Evolutionary conservation across 2,888 invertebrate genomes (phyloP), one percentile per base, ranked within the genome.

Genomic region (Mimas tiliae): DNA sequence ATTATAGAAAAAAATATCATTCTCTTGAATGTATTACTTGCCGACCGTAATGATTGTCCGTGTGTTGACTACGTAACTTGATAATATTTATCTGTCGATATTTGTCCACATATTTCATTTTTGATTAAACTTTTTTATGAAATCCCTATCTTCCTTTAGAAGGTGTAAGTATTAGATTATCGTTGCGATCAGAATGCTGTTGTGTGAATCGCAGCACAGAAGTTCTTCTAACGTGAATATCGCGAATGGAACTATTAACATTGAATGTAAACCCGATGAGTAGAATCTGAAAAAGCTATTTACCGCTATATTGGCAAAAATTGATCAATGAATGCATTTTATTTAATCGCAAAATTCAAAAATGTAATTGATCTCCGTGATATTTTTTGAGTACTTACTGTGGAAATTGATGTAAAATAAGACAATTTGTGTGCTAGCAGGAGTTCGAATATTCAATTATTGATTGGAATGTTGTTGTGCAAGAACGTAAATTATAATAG

Each of bases 341-440:
- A 58, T 58, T 42, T 6, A 12, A 58, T 58, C 12, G 58, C 58
- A 38, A 62, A 52, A 69, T 72, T 70, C 63, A 19, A 62, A 69
- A 62, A 62, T 48, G n/a, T 47, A 27, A 63, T 47, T 47, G 62
- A 48, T 45, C 47, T 65, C 52, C 66, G 68, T 67, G 68, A 73
- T 70, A 67, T 70, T 70, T 72, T 45, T 65, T 69, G 69, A 72
- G 80, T 75, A 78, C 76, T 72, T 79, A 76, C 67, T 69, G 66
- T 69, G 62, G 68, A 70, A 68, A 67, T 72, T 70, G 52, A 69
- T 76, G 74, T 78, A 69, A 72, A 71, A 69, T 72, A 72, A 55
- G 69, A 68, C 52, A 70, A 65, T 68, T 62, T 69, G 68, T 66
- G 63, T 67, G 69, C 71, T 69, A 70, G 70, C 69, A 71, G 65